These are phyloP conservation scores for Chironomus striatipennis DNA, from an alignment of 1,140 invertebrate genomes.

Conservation along the genomic window DNA sequence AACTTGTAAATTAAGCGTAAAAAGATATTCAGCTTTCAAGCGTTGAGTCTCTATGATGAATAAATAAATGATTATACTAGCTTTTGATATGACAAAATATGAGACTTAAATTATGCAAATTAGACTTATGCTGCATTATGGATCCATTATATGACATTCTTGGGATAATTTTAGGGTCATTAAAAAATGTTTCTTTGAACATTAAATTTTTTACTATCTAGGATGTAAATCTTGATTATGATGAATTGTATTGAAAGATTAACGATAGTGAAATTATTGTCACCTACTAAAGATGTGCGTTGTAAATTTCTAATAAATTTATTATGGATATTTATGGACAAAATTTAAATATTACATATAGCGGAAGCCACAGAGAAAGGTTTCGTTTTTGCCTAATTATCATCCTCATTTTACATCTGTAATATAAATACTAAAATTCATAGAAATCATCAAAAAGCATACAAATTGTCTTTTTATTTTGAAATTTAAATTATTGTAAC, in stretches of 20 bases:
- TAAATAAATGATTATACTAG: too few species aligned
- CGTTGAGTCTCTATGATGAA: too few species aligned
- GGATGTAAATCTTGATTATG: not conserved
- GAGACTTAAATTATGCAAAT: too few species aligned
- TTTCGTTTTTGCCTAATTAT: not conserved
- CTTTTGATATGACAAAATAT: too few species aligned
- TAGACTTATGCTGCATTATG: too few species aligned
- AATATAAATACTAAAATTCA: not conserved
- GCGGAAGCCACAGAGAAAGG: not conserved
- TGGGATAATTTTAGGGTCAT: too few species aligned
- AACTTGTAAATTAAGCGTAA: not conserved
- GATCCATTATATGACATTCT: too few species aligned
- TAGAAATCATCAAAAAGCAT: not conserved
- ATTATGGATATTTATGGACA: not conserved
- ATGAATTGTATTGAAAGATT: not conserved
- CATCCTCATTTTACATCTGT: not conserved
- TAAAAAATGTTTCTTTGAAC: too few species aligned
- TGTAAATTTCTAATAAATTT: not conserved
- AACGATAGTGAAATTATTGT: not conserved
- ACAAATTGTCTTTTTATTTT: not conserved
- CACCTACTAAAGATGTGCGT: not conserved
- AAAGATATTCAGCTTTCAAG: too few species aligned
- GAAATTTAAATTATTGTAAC: not conserved
- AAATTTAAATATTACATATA: not conserved
- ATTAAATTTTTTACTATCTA: not conserved